Evolutionary conservation across 2,797 vertebrate species (phyloP).

Genomic region (Anguilla pacifica): DNA sequence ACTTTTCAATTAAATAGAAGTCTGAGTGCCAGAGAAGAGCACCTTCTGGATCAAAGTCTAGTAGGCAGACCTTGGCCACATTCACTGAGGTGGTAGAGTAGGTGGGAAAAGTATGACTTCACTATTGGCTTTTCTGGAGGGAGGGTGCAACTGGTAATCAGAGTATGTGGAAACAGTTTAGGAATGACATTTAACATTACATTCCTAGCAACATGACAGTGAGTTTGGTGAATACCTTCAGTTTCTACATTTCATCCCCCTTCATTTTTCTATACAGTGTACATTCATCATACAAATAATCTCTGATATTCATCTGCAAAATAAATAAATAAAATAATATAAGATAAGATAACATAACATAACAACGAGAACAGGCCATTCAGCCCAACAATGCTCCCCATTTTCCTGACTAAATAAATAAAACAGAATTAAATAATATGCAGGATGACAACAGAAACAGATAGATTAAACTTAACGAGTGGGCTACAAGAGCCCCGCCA

Average conservation of each 20-base stretch:
- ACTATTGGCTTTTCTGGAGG: conserved; percentile 56
- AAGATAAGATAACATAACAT: too few relatives aligned
- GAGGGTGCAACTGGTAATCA: conserved; percentile 44
- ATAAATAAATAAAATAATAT: background rate
- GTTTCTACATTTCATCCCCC: background rate
- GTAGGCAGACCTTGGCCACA: conserved; percentile 49
- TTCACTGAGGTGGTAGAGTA: conserved; percentile 59
- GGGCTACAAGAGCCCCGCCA: too few relatives aligned
- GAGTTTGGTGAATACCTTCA: background rate
- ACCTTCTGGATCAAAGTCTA: conserved; percentile 65
- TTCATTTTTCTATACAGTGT: background rate
- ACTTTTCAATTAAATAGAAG: background rate
- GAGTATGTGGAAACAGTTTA: conserved; percentile 45
- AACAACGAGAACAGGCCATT: too few relatives aligned
- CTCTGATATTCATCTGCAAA: background rate
- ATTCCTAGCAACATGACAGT: conserved; percentile 29
- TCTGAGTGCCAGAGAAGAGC: conserved; percentile 3
- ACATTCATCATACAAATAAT: background rate
- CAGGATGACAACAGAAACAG: too few relatives aligned
- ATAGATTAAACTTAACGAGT: too few relatives aligned
- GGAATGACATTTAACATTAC: background rate
- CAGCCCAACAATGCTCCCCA: too few relatives aligned
- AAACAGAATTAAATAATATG: too few relatives aligned
- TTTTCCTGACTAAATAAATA: too few relatives aligned
- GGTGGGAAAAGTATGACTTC: conserved; percentile 56